phyloP scores from a whole-genome alignment of 1,140 invertebrate genomes.

The Temnothorax nylanderi region DNA sequence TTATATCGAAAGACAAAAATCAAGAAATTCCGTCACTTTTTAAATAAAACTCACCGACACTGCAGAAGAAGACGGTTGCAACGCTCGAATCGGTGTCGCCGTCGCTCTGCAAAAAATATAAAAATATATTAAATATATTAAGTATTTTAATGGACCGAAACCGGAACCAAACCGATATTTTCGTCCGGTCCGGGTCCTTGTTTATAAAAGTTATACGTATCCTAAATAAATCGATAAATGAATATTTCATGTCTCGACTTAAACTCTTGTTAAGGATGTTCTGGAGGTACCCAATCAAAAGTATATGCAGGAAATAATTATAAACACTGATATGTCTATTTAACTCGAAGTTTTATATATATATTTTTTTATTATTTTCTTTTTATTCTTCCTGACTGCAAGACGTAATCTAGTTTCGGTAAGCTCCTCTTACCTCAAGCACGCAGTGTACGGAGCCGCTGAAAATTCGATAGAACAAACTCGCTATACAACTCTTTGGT shows the following conservation, averaged over 20 bases:
- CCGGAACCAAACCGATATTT: too few relatives aligned
- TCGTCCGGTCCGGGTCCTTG: too few relatives aligned
- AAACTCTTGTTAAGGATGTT: constrained; percentile 7
- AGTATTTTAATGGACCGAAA: too few relatives aligned
- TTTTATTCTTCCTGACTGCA: constrained; percentile 50
- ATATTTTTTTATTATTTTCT: constrained; percentile 47
- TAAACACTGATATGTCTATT: neutral
- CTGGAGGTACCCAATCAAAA: too few relatives aligned
- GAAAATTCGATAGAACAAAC: constrained; percentile 75
- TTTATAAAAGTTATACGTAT: too few relatives aligned
- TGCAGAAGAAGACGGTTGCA: neutral
- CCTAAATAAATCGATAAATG: too few relatives aligned
- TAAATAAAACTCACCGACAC: neutral
- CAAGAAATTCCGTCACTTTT: too few relatives aligned
- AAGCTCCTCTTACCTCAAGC: constrained; percentile 57
- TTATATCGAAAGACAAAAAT: too few relatives aligned
- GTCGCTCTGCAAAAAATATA: neutral
- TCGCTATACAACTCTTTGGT: constrained; percentile 57
- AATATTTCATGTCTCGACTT: neutral
- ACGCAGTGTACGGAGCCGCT: constrained; percentile 51
- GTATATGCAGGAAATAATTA: too few relatives aligned
- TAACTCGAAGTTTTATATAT: neutral
- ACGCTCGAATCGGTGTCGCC: neutral
- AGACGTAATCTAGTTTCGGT: constrained; percentile 66
- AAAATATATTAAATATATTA: neutral